These are phyloP conservation scores for Helogale parvula DNA, from an alignment of 2,113 vertebrate species.

Conservation along the genomic window DNA sequence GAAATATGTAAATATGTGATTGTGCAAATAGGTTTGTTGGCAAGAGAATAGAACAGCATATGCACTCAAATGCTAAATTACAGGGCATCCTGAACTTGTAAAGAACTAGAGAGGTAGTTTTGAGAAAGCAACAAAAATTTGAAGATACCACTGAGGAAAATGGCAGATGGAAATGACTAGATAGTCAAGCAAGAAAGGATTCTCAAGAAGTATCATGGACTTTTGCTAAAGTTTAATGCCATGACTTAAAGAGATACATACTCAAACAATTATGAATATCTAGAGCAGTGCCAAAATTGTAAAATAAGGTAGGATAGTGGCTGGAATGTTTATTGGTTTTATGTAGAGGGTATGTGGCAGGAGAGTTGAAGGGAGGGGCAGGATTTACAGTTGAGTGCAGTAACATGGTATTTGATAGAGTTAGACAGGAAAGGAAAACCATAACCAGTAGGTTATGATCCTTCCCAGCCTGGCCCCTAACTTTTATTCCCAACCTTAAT, in stretches of 20 bases:
- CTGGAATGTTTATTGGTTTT: background rate
- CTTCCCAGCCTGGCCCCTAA: too few relatives aligned
- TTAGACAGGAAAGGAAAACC: background rate
- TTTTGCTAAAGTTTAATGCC: background rate
- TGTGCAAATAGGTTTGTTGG: background rate
- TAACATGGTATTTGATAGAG: accelerated
- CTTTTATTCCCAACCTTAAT: background rate
- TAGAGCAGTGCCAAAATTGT: background rate
- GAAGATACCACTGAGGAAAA: background rate
- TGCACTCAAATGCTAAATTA: background rate
- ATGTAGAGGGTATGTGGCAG: accelerated
- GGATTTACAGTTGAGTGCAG: background rate
- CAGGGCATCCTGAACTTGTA: background rate
- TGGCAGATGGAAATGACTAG: background rate
- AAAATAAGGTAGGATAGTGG: background rate
- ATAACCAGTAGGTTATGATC: background rate
- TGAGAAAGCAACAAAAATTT: background rate
- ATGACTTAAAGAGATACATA: background rate
- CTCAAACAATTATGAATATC: background rate
- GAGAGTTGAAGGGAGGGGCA: background rate
- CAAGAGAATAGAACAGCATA: background rate
- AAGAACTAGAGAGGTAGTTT: background rate
- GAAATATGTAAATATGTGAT: background rate
- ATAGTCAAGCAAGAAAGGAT: background rate
- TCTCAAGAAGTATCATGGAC: background rate